Evolutionary conservation across 2,888 invertebrate genomes (phyloP).

Genomic region (Anoplius nigerrimus): DNA sequence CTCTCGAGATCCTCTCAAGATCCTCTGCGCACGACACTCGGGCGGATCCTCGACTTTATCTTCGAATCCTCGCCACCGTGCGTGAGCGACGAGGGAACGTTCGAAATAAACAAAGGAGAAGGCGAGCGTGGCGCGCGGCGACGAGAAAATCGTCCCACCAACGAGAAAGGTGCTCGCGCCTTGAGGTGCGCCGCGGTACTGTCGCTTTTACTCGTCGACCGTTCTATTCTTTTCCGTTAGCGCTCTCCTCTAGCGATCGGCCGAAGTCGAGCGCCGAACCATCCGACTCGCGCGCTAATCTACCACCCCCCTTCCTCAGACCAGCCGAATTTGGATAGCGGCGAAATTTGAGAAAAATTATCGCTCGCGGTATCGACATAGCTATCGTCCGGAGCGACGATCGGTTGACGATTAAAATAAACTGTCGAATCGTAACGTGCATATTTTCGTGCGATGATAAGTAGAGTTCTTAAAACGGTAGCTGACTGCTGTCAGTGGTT

Average conservation of each 20-base stretch:
- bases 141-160: not conserved
- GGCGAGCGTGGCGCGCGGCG: not conserved
- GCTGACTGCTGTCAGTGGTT: too few species aligned
- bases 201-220: slow-evolving; percentile 2
- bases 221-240: not conserved
- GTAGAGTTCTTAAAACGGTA: too few species aligned
- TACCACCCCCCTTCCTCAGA: too few species aligned
- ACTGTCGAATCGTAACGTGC: too few species aligned
- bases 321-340: too few species aligned
- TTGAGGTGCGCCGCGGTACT: slow-evolving; percentile 15
- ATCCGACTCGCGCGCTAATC: not conserved
- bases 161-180: slow-evolving; percentile 1
- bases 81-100: not conserved
- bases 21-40: too few species aligned
- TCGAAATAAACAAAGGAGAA: slow-evolving; percentile 4
- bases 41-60: not conserved
- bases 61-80: not conserved
- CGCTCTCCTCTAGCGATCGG: not conserved
- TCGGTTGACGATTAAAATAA: too few species aligned
- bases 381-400: too few species aligned
- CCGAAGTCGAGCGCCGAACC: not conserved
- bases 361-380: too few species aligned
- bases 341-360: too few species aligned
- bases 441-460: too few species aligned
- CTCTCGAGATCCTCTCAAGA: too few species aligned